These are phyloP conservation scores for Motacilla alba DNA, from an alignment of 2,113 vertebrate species.

Conservation along the genomic window DNA sequence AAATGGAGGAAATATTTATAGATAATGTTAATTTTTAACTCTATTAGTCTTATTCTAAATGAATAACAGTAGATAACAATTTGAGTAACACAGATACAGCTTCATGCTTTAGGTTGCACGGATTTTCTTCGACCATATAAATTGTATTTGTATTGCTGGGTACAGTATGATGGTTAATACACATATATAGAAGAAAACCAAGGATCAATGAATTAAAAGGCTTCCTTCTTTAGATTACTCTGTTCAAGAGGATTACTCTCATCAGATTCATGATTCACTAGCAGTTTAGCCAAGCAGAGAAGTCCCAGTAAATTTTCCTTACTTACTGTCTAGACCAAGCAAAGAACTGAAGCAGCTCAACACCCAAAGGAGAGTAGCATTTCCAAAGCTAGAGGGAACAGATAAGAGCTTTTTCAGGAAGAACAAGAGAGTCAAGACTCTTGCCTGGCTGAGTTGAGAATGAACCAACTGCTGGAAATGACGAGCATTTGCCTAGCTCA, in stretches of 20 bases:
- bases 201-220: not conserved
- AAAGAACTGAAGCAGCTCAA: not conserved
- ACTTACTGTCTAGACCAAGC: not conserved
- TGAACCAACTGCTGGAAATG: not conserved
- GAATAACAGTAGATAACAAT: not conserved
- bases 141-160: not conserved
- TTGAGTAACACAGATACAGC: not conserved
- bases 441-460: not conserved
- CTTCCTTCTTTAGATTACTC: not conserved
- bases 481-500: not conserved
- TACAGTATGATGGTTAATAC: not conserved
- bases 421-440: not conserved
- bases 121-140: not conserved
- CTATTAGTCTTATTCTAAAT: not conserved
- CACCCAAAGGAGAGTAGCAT: not conserved
- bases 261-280: not conserved
- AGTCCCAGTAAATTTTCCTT: not conserved
- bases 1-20: not conserved
- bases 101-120: not conserved
- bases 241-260: not conserved
- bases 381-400: not conserved
- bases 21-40: not conserved
- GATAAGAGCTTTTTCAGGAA: not conserved
- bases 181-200: not conserved
- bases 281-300: not conserved